Conservation (phyloP, 2,888 invertebrate species). For the Bombylius discolor region DNA sequence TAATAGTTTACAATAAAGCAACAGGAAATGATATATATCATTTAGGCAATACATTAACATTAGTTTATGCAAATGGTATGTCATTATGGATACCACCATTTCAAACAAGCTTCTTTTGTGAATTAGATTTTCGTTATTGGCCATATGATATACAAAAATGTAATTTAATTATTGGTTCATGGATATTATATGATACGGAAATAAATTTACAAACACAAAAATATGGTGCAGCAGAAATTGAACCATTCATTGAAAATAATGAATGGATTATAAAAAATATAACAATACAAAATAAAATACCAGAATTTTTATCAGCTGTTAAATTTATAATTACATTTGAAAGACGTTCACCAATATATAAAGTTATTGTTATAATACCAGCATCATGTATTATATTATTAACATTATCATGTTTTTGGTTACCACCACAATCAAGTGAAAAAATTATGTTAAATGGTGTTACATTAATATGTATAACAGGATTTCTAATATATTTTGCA, state of each 20-base stretch:
- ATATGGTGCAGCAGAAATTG: conserved; percentile 9
- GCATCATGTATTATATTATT: conserved; percentile 47
- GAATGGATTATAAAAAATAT: conserved; percentile 27
- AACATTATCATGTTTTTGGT: conserved; percentile 47
- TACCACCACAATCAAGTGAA: conserved; percentile 46
- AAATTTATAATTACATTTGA: conserved; percentile 39
- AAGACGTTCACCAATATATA: conserved; percentile 47
- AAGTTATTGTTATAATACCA: conserved; percentile 48
- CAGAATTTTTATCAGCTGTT: conserved; percentile 41
- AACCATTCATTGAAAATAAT: conserved; percentile 17
- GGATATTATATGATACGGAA: conserved; percentile 50
- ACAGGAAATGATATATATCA: conserved; percentile 45
- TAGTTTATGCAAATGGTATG: conserved; percentile 25
- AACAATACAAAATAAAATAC: conserved; percentile 13
- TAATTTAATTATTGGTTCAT: conserved; percentile 53
- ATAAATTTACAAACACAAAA: conserved; percentile 37
- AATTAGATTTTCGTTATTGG: conserved; percentile 53
- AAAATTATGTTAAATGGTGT: conserved; percentile 43
- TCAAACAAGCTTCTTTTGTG: conserved; percentile 48
- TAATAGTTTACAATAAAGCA: conserved; percentile 55
- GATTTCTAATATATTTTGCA: conserved; percentile 45
- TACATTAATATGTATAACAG: conserved; percentile 40
- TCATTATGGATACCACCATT: conserved; percentile 42
- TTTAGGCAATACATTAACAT: conserved; percentile 44
- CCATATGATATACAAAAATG: conserved; percentile 58